phyloP scores from a whole-genome alignment of 2,888 invertebrate genomes.

The Rhopalosiphum nymphaeae region DNA sequence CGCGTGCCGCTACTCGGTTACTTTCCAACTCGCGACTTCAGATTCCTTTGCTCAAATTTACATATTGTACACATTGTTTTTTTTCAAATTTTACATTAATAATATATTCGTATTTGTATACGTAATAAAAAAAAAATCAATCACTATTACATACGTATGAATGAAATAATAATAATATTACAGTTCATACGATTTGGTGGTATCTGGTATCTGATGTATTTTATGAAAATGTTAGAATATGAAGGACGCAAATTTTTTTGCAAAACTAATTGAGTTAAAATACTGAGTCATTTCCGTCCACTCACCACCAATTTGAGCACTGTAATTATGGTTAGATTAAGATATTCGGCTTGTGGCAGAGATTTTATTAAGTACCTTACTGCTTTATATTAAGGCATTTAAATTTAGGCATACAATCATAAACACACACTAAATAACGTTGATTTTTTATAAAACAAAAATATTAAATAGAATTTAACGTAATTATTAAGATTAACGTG shows the following conservation, averaged over 20 bases:
- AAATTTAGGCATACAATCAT: too few relatives aligned
- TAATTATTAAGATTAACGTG: background rate
- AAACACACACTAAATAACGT: background rate
- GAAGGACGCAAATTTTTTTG: background rate
- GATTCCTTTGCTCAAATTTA: too few relatives aligned
- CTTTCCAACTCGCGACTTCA: too few relatives aligned
- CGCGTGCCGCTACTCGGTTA: too few relatives aligned
- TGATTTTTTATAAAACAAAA: background rate
- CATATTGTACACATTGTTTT: too few relatives aligned
- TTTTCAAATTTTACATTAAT: too few relatives aligned
- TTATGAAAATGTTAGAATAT: background rate
- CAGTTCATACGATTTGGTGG: background rate
- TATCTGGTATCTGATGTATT: background rate
- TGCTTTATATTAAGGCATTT: background rate
- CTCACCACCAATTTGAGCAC: background rate
- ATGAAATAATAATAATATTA: background rate
- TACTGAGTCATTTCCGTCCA: rapidly evolving
- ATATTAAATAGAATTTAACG: background rate
- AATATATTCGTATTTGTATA: too few relatives aligned
- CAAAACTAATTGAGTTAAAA: background rate
- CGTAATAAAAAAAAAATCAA: background rate
- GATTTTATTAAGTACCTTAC: background rate
- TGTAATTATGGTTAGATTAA: background rate
- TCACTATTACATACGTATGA: background rate
- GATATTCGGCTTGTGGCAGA: background rate